phyloP scores from a whole-genome alignment of 2,888 invertebrate genomes.

The Eupithecia pulchellata region DNA sequence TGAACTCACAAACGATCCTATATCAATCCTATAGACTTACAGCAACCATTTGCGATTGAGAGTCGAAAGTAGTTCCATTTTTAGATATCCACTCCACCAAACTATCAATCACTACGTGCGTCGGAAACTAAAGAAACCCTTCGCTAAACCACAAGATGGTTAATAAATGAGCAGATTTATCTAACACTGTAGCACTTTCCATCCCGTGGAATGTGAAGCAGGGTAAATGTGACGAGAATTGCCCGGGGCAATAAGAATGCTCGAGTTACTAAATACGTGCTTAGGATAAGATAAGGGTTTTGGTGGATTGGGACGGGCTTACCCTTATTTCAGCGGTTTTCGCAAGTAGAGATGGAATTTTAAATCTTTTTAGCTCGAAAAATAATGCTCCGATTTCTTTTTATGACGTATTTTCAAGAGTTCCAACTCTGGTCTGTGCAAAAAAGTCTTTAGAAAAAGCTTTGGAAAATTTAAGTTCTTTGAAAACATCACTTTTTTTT shows the following conservation, averaged over 20 bases:
- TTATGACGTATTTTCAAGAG: neutral
- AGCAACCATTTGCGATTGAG: neutral
- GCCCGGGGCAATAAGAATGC: constrained; percentile 5
- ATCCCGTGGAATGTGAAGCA: constrained; percentile 14
- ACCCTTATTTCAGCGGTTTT: neutral
- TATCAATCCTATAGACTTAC: no score
- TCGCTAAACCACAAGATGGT: constrained; percentile 8
- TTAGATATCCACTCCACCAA: neutral
- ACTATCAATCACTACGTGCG: constrained; percentile 1
- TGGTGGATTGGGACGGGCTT: constrained; percentile 4
- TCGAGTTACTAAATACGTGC: constrained; percentile 16
- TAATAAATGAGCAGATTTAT: constrained; percentile 15
- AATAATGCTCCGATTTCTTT: neutral
- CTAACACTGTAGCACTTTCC: constrained; percentile 11
- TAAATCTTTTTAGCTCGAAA: neutral
- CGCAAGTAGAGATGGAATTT: neutral
- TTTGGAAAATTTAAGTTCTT: no score
- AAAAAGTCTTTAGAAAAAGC: no score
- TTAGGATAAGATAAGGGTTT: constrained; percentile 15
- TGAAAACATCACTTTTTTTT: neutral
- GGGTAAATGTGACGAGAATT: constrained; percentile 26
- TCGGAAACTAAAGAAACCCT: constrained; percentile 3
- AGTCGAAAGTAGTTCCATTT: constrained; percentile 2
- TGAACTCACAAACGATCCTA: neutral
- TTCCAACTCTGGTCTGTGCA: neutral